Evolutionary conservation across 2,888 invertebrate species (phyloP), one percentile per base, ranked within the genome.

Genomic region (Troides aeacus): DNA sequence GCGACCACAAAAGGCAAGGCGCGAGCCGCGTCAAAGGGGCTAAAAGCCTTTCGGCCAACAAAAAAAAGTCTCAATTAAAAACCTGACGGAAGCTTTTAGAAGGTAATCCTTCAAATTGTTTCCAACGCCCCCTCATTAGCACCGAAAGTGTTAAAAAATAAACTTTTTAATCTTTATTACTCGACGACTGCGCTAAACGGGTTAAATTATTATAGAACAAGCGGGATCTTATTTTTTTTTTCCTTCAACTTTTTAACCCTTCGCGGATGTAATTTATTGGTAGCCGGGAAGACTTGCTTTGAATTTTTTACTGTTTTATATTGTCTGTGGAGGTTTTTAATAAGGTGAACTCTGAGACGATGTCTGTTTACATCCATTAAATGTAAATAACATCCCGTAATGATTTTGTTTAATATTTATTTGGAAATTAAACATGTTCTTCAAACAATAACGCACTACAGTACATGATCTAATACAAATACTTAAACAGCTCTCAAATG

Each of bases 101-200:
- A 89, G 90, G 92, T 92, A 92, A 92, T 92, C 91, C 92, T 86
- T 92, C 92, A 92, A 92, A 92, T 92, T 92, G 92, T 92, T 92
- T 92, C 88, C 88, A 89, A 90, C 92, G 90, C 92, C 92, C 92
- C 91, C 90, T 92, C 92, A 92, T 92, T 92, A 92, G 87, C 92
- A 89, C 92, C 87, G 85, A 90, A 89, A 92, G 92, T 92, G 92
- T 92, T 92, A 92, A 92, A 91, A 90, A 90, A 90, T 90, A 90
- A 92, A 92, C 92, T 92, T 92, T 91, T 92, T 92, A 92, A 92
- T 92, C 92, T 92, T 92, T 92, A 92, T 92, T 91, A 91, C 90
- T 89, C 84, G 83, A 80, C 84, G 88, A 86, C 88, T 86, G 80
- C 86, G 90, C 86, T 92, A 92, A 92, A 92, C 90, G 91, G 86